These are phyloP conservation scores for Corythaixoides concolor DNA, from an alignment of 2,113 vertebrate genomes.

Conservation along the genomic window DNA sequence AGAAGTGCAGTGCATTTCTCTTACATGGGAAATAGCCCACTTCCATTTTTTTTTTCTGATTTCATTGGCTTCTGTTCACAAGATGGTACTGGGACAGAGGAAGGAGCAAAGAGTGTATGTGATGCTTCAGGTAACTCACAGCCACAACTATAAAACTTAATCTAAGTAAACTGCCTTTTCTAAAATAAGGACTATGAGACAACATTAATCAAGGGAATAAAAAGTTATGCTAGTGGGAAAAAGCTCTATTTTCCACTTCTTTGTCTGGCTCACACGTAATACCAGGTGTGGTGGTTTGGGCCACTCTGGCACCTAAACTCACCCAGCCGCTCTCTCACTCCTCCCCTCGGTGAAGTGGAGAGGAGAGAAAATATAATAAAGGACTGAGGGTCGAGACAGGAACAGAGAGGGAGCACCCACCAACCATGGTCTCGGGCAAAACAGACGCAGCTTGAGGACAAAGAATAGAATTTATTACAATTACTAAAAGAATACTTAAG, in stretches of 20 bases:
- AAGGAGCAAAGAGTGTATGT: background rate
- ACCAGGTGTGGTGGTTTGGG: no score
- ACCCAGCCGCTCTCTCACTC: no score
- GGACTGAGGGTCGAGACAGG: no score
- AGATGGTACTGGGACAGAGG: background rate
- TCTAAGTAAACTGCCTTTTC: background rate
- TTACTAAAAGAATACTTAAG: no score
- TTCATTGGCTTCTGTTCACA: slow-evolving; percentile 2
- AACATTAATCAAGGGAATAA: background rate
- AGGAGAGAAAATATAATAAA: no score
- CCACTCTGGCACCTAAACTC: no score
- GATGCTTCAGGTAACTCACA: background rate
- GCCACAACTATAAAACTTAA: background rate
- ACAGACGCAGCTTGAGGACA: no score
- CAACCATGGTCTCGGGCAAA: no score
- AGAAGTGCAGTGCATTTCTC: background rate
- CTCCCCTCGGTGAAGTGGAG: no score
- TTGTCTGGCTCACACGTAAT: background rate
- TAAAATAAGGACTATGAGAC: background rate
- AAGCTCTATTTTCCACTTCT: background rate
- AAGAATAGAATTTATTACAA: no score
- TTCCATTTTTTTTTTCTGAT: background rate
- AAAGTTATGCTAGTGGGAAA: background rate
- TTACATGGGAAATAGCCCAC: background rate
- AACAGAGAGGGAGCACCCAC: no score